Evolutionary conservation across 2,797 vertebrate genomes (phyloP).

Genomic region (Coreius guichenoti): DNA sequence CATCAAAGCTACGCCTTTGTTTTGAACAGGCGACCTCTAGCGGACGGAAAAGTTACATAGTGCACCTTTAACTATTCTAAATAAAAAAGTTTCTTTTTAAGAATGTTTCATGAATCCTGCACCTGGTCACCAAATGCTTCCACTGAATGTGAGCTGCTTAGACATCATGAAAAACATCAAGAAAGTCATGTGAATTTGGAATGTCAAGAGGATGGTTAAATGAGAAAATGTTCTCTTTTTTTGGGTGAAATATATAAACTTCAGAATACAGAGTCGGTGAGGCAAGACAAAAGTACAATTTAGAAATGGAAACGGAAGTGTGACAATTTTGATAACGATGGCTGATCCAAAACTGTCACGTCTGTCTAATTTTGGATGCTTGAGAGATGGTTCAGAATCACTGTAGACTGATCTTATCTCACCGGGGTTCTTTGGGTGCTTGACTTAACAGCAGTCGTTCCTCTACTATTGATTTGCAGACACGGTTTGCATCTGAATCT

Average conservation of each 20-base stretch:
- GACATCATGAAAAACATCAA: background rate
- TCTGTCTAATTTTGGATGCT: constrained; percentile 35
- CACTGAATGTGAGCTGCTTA: background rate
- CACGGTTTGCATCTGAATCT: constrained; percentile 45
- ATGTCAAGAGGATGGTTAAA: background rate
- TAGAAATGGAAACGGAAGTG: constrained; percentile 29
- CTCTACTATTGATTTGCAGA: constrained; percentile 47
- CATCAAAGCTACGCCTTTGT: too few relatives aligned
- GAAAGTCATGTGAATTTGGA: background rate
- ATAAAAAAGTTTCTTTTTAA: background rate
- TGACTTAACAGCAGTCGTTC: constrained; percentile 45
- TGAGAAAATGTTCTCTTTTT: background rate
- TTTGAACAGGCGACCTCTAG: too few relatives aligned
- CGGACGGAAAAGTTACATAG: too few relatives aligned
- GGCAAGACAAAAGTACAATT: background rate
- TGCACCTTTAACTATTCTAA: constrained; percentile 7
- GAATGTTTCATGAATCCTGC: background rate
- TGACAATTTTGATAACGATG: background rate
- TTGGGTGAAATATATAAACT: background rate
- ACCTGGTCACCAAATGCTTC: background rate
- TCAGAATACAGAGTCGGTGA: background rate
- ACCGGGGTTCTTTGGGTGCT: constrained; percentile 31
- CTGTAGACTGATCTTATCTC: constrained; percentile 35
- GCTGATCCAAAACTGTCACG: constrained; percentile 13
- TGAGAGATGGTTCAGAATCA: constrained; percentile 36